Evolutionary conservation across 1,140 invertebrate species (phyloP), one percentile per base, ranked within the genome.

Genomic region (Halesus radiatus): DNA sequence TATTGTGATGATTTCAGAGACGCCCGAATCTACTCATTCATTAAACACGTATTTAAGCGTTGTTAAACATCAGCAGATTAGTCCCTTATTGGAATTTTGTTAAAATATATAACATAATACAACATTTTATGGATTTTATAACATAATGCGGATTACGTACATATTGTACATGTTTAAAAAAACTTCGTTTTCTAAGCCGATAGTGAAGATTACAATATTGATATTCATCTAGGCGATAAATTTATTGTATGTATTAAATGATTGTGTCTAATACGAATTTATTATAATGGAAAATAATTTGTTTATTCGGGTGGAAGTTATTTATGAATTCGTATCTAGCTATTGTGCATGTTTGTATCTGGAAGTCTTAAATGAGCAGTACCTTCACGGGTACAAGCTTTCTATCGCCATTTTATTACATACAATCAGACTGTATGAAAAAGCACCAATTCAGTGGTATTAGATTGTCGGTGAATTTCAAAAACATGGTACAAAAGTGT

Each of bases 11-110:
- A 73, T 62, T 68, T 20, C 2, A 29, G 26, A 29, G 26, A 29
- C 5, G 32, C 66, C 50, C 56, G 56, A 78, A 78, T 78, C 76
- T 58, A 22, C n/a, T 54, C 50, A 78, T 78, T 68, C 76, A 53
- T 78, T 70, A 68, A 78, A 78, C 75, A 66, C 52, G 56, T 50
- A 77, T 77, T 77, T 77, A 18, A 62, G 37, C 74, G 56, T 64
- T 50, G 32, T 66, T 56, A 6, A 50, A 68, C 68, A 20, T 53
- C 18, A 62, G 37, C 56, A 68, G 50, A 70, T 68, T 15, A 76
- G 45, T 76, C 74, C 18, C 13, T 76, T 76, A 76, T 76, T 58
- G 45, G 37, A 56, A 54, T n/a, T 16, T 23, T 50, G 50, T 74
- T 16, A 6, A 3, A 52, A 8, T 3, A 29, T 3, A 26, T 54